Base-by-base conservation (phyloP, 2,888 invertebrate genomes). In the Chironomus riparius region DNA sequence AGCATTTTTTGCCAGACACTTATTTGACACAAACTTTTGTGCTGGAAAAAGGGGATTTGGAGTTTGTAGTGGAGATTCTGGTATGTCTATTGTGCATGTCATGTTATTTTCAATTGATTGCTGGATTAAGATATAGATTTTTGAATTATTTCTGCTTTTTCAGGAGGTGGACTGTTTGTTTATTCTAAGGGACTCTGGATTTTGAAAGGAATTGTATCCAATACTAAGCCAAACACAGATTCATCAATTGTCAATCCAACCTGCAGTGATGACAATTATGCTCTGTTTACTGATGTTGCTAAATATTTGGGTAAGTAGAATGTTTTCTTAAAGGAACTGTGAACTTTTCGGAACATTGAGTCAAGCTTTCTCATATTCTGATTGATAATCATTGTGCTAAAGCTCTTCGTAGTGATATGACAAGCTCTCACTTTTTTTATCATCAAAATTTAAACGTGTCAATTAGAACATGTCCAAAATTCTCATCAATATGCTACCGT, bases 1-100 rank as follows among this genome's bases (percentile, higher is more conserved):
- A 70, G 47, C 18, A 21, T 70, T 24, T 48, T 70, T 48, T 18
- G 70, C 21, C 13, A 48, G 70, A 18, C 50, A 47, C 28, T 47
- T 71, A 22, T 71, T 56, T 50, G 24, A 48, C 2, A 48, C 48
- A 50, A 71, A 71, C 15, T 71, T 56, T 28, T 71, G 71, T 38
- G 71, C 15, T n/a, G 71, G 71, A 12, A 48, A 71, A n/a, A 10
- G 5, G 5, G 21, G 47, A 15, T 70, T 56, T 47, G 71, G 48
- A 21, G 21, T 70, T 70, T 48, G 47, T 47, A 13, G 47, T 13
- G 47, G 70, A 21, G 15, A 70, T 38, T 68, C 68, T 38, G 68
- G 65, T 12, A 22, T 1, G 22, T 12, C 12, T n/a, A n/a, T n/a
- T n/a, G n/a, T n/a, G n/a, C n/a, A n/a, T 22, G 22, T 4, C 38